Base-by-base conservation (phyloP, 2,113 vertebrate genomes). In the Smithornis capensis region DNA sequence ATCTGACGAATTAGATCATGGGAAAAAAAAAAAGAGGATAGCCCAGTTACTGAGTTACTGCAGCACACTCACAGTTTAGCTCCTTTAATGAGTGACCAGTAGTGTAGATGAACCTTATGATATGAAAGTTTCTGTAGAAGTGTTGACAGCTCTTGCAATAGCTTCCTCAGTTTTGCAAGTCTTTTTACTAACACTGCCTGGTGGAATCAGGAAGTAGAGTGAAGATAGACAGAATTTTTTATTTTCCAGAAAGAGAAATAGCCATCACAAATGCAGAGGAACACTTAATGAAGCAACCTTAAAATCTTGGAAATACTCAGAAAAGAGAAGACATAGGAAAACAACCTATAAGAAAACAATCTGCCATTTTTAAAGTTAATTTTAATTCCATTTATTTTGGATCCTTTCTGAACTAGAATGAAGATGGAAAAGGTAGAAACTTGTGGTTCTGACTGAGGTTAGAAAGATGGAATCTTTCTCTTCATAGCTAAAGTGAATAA, bases 151-250 rank as follows among this genome's bases (percentile, higher is more conserved):
- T 92, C 87, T 95, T 70, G 78, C 78, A 85, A 85, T 55, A 87
- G 28, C 84, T 83, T 95, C 78, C 74, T 94, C n/a, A 5, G 45
- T 96, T 92, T 92, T 94, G 89, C 84, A 95, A 92, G 78, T 31
- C 76, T 64, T 95, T 84, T 79, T 74, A 57, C 64, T 76, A 89
- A 84, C 19, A 40, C 77, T 92, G 70, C 40, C 40, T 95, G 65
- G 78, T 80, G 62, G 87, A 92, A 95, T 92, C 78, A 76, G 84
- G 75, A 95, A 95, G 82, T 27, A 68, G 50, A 60, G 5, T 53
- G n/a, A 87, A 79, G 65, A 40, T 24, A 94, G 44, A 47, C 17
- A 83, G 28, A 33, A 9, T 8, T n/a, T 29, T 35, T 27, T 14
- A 24, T 64, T 40, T 16, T 9, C 31, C 56, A n/a, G 38, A 52